These are phyloP conservation scores for Cossypha dichroa DNA, from an alignment of 2,797 vertebrate genomes.

Conservation along the genomic window DNA sequence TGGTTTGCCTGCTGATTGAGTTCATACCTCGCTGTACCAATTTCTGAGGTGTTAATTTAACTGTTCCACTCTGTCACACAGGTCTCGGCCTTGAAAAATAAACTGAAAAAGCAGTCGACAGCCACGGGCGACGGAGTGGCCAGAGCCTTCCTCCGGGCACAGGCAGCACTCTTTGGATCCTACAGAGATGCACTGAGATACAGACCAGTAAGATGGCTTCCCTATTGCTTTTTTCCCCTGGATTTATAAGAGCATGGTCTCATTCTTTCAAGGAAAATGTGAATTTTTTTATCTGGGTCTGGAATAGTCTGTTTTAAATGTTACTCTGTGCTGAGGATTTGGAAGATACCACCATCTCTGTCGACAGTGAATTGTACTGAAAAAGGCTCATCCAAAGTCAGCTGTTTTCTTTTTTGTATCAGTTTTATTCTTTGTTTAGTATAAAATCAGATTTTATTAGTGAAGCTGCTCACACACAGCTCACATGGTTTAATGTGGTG, in stretches of 20 bases:
- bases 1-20: slow-evolving; percentile 90
- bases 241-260: neutral
- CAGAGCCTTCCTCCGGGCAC: slow-evolving; percentile 89
- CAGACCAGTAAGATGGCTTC: slow-evolving; percentile 87
- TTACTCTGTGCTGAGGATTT: neutral
- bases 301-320: neutral
- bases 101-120: slow-evolving; percentile 98
- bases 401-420: neutral
- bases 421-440: neutral
- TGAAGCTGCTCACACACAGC: neutral
- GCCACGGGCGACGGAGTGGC: slow-evolving; percentile 93
- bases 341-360: neutral
- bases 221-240: neutral
- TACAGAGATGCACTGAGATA: slow-evolving; percentile 96
- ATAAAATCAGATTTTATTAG: neutral
- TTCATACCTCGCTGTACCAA: slow-evolving; percentile 86
- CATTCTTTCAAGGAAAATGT: neutral
- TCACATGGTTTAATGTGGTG: neutral
- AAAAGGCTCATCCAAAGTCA: neutral
- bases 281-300: neutral
- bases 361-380: neutral
- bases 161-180: slow-evolving; percentile 94
- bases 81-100: slow-evolving; percentile 95
- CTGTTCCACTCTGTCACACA: slow-evolving; percentile 77
- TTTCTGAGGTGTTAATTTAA: slow-evolving; percentile 98